Percentiles rank a stretch among this genome's conserved stretches.
Evolutionary conservation across 2,797 vertebrate genomes (phyloP).

Genomic region (Paratrypauchen microcephalus): DNA sequence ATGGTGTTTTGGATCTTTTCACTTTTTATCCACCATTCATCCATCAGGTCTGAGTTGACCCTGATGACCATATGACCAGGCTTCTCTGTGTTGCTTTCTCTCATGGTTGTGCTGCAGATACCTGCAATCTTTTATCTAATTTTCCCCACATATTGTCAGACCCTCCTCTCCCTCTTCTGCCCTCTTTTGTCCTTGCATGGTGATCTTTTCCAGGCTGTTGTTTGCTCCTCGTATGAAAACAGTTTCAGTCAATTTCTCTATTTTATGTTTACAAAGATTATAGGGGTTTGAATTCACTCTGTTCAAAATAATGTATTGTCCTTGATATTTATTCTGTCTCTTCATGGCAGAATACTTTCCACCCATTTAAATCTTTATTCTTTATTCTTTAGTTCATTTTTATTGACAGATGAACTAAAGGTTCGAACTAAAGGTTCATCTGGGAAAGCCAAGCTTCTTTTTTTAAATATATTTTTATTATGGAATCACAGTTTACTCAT

Average conservation of each 20-base stretch:
- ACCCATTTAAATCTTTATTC: background rate
- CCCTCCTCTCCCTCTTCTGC: background rate
- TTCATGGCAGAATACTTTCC: background rate
- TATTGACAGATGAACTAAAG: too few relatives aligned
- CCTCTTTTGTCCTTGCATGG: background rate
- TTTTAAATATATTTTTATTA: too few relatives aligned
- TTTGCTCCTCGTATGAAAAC: background rate
- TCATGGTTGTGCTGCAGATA: background rate
- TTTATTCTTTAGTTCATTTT: background rate
- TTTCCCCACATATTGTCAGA: background rate
- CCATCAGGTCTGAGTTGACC: constrained; percentile 1
- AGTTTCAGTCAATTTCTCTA: background rate
- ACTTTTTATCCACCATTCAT: background rate
- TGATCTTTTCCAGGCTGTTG: constrained; percentile 5
- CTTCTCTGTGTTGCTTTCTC: background rate
- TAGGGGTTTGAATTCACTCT: background rate
- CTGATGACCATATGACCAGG: constrained; percentile 1
- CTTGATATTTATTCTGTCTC: background rate
- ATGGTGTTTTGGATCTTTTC: background rate
- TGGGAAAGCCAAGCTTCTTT: too few relatives aligned
- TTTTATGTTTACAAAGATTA: background rate
- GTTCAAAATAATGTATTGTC: background rate
- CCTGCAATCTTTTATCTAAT: background rate
- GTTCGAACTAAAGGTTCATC: too few relatives aligned
- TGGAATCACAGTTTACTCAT: too few relatives aligned